A percentile compares a stretch with the other conserved stretches of the same genome.
Evolutionary conservation across 2,113 vertebrate genomes (phyloP).

Genomic region (Sitta europaea): DNA sequence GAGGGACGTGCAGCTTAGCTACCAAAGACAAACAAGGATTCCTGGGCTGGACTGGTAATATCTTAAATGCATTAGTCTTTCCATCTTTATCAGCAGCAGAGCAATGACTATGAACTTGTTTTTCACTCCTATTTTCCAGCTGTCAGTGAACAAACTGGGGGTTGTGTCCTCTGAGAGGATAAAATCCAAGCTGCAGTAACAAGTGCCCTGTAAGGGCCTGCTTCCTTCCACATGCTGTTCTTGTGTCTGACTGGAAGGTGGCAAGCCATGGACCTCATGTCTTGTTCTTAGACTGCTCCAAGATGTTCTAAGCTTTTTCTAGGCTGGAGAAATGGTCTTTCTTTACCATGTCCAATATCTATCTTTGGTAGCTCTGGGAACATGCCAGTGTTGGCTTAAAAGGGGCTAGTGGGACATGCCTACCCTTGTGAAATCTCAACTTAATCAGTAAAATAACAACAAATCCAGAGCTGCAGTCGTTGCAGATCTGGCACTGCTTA

Average conservation of each 20-base stretch:
- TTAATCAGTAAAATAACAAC: background rate
- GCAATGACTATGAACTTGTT: background rate
- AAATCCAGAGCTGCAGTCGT: background rate
- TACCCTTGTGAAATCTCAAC: background rate
- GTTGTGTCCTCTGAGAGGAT: background rate
- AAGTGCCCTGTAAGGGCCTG: background rate
- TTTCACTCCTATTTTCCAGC: background rate
- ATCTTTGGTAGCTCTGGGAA: background rate
- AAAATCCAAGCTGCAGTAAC: background rate
- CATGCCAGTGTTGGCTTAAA: background rate
- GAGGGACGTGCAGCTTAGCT: background rate
- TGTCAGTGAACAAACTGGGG: background rate
- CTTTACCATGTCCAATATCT: background rate
- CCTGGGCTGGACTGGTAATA: background rate
- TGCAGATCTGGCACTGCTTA: background rate
- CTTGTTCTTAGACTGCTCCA: background rate
- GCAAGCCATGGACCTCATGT: background rate
- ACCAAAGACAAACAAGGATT: background rate
- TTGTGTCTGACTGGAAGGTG: background rate
- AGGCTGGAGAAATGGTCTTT: background rate
- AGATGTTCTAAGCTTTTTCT: background rate
- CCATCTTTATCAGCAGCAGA: background rate
- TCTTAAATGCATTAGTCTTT: background rate
- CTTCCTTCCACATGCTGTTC: background rate
- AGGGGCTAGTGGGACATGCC: background rate